Evolutionary conservation across 1,140 invertebrate genomes (phyloP).

Genomic region (Pygmarrhopalites habei): DNA sequence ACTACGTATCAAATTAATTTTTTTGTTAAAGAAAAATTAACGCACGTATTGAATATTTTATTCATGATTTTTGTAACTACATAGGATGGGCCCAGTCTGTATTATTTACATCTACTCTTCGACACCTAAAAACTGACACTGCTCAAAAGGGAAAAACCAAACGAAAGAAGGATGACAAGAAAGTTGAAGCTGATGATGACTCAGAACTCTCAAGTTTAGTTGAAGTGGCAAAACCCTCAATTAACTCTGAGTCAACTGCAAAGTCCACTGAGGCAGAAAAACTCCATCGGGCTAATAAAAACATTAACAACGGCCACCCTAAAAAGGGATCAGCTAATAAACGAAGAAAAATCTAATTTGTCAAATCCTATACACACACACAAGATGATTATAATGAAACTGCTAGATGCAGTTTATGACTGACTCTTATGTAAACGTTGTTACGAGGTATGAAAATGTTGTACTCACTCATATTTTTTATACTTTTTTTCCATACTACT

Average conservation of each 20-base stretch:
- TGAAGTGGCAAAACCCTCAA: background rate
- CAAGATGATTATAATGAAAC: no score
- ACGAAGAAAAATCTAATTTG: background rate
- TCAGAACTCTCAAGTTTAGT: background rate
- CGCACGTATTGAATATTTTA: background rate
- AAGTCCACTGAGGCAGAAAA: background rate
- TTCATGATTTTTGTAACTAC: no score
- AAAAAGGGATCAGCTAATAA: background rate
- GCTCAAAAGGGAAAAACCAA: background rate
- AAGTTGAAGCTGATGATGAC: background rate
- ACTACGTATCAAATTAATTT: no score
- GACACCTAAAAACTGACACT: slow-evolving; percentile 7
- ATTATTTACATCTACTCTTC: slow-evolving; percentile 1
- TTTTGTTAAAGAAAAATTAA: background rate
- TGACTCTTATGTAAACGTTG: no score
- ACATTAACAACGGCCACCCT: background rate
- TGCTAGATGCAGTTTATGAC: no score
- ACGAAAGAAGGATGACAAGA: background rate
- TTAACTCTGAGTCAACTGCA: background rate
- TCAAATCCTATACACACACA: no score
- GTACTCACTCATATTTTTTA: no score
- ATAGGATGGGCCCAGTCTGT: slow-evolving; percentile 7
- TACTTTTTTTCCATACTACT: no score
- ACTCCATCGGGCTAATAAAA: background rate
- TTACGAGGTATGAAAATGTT: no score